Percentiles rank a stretch among this genome's conserved stretches.
These are phyloP conservation scores for Hypena proboscidalis DNA, from an alignment of 2,888 invertebrate species.

Conservation along the genomic window DNA sequence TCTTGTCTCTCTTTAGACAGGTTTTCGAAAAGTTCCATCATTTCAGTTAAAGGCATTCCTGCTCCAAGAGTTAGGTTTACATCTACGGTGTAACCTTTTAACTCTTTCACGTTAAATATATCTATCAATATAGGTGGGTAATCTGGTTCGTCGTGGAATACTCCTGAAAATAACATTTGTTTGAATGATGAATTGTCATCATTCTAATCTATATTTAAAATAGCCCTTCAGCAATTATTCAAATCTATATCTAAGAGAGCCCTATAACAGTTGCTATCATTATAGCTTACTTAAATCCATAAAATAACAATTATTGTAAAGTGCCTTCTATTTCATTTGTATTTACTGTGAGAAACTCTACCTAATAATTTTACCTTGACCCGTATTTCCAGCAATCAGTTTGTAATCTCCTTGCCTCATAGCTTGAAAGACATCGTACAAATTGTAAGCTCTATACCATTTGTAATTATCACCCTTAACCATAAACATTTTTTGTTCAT, in stretches of 20 bases:
- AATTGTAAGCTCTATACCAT: slow-evolving; percentile 78
- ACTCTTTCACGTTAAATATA: slow-evolving; percentile 63
- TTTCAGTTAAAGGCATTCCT: slow-evolving; percentile 66
- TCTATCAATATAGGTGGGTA: slow-evolving; percentile 68
- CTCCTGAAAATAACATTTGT: slow-evolving; percentile 57
- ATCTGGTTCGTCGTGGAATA: slow-evolving; percentile 63
- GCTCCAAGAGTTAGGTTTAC: slow-evolving; percentile 71
- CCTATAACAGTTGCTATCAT: no score
- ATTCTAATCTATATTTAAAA: no score
- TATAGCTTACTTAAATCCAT: no score
- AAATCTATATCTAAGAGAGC: no score
- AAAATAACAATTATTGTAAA: neutral
- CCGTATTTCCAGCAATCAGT: slow-evolving; percentile 89
- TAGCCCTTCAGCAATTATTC: no score
- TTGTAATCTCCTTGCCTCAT: slow-evolving; percentile 72
- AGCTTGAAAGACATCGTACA: slow-evolving; percentile 77
- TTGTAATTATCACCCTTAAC: slow-evolving; percentile 68
- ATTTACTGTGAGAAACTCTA: neutral
- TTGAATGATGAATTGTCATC: no score
- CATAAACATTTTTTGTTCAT: slow-evolving; percentile 76
- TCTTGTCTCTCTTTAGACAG: slow-evolving; percentile 59
- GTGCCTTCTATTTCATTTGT: neutral
- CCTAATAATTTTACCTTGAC: slow-evolving; percentile 80
- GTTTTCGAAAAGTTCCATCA: slow-evolving; percentile 71
- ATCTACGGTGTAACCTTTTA: slow-evolving; percentile 60